Conservation (phyloP, 2,888 invertebrate genomes). For the Oegoconia quadripuncta region DNA sequence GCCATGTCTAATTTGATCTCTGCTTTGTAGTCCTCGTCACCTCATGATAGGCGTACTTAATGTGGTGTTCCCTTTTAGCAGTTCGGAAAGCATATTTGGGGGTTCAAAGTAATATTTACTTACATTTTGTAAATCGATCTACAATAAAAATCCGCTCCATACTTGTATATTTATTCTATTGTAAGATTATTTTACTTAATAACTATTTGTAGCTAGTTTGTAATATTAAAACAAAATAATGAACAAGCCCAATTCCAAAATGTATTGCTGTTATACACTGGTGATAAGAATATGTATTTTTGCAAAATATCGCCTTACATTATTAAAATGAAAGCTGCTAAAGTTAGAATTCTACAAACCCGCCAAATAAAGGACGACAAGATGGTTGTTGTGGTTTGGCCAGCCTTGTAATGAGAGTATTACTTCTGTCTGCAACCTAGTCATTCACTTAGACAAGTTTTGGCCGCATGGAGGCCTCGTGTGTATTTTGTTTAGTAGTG, state of each 20-base stretch:
- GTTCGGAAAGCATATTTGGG: conserved; percentile 40
- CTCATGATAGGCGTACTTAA: conserved; percentile 32
- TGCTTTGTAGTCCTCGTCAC: conserved; percentile 58
- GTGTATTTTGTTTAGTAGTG: conserved; percentile 70
- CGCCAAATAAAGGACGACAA: conserved; percentile 28
- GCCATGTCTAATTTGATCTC: conserved; percentile 73
- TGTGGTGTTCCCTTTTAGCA: conserved; percentile 53
- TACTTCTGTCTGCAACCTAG: conserved; percentile 75
- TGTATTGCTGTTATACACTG: conserved; percentile 24
- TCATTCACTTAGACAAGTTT: conserved; percentile 73
- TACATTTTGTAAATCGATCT: conserved; percentile 43
- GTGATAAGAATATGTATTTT: conserved; percentile 16
- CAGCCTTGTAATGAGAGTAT: conserved; percentile 46
- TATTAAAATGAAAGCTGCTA: conserved; percentile 28
- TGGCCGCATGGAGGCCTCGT: conserved; percentile 38
- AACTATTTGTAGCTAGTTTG: conserved; percentile 45
- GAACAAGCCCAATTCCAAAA: conserved; percentile 37
- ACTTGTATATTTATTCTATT: conserved; percentile 48
- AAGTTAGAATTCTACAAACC: conserved; percentile 28
- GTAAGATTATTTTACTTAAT: conserved; percentile 49
- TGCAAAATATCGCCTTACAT: conserved; percentile 22
- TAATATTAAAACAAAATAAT: conserved; percentile 40
- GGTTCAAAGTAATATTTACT: conserved; percentile 38
- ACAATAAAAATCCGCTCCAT: conserved; percentile 45
- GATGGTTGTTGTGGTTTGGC: conserved; percentile 33